phyloP scores from a whole-genome alignment of 2,888 invertebrate species.

The Drosophila rellima region DNA sequence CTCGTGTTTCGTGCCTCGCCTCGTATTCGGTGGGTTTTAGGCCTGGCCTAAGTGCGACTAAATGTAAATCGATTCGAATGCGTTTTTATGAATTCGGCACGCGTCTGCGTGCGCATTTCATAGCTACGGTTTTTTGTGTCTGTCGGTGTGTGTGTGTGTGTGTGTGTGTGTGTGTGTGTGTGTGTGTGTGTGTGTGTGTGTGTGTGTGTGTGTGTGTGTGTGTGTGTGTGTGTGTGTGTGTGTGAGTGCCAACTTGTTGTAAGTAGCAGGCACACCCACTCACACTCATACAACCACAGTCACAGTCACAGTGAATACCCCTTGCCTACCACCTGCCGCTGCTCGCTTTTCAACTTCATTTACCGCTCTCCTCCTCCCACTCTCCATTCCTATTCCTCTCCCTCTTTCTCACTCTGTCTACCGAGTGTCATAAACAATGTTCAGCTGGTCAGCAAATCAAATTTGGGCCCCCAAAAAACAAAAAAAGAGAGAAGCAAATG shows the following conservation, averaged over 20 bases:
- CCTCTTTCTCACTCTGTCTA: not conserved
- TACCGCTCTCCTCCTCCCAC: not conserved
- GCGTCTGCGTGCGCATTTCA: slow-evolving; percentile 82
- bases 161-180: not conserved
- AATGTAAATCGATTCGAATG: slow-evolving; percentile 79
- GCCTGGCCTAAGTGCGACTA: slow-evolving; percentile 57
- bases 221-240: not conserved
- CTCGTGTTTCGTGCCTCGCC: slow-evolving; percentile 67
- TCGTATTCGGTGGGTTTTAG: slow-evolving; percentile 45
- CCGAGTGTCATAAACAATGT: slow-evolving; percentile 55
- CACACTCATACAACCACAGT: slow-evolving; percentile 2
- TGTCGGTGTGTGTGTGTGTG: too few relatives aligned
- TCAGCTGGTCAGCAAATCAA: slow-evolving; percentile 49
- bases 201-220: not conserved
- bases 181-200: not conserved
- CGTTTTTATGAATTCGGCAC: slow-evolving; percentile 83
- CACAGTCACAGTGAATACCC: not conserved
- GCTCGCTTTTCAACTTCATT: slow-evolving; percentile 7
- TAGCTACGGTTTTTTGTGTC: slow-evolving; percentile 25
- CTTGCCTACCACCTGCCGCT: not conserved
- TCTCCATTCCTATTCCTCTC: not conserved
- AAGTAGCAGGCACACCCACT: slow-evolving; percentile 32
- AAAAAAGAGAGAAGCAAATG: not conserved
- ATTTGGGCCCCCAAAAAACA: slow-evolving; percentile 12
- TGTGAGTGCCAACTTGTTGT: slow-evolving; percentile 43